Evolutionary conservation across 2,797 vertebrate genomes (phyloP).

Genomic region (Lepidocolaptes lacrymiger): DNA sequence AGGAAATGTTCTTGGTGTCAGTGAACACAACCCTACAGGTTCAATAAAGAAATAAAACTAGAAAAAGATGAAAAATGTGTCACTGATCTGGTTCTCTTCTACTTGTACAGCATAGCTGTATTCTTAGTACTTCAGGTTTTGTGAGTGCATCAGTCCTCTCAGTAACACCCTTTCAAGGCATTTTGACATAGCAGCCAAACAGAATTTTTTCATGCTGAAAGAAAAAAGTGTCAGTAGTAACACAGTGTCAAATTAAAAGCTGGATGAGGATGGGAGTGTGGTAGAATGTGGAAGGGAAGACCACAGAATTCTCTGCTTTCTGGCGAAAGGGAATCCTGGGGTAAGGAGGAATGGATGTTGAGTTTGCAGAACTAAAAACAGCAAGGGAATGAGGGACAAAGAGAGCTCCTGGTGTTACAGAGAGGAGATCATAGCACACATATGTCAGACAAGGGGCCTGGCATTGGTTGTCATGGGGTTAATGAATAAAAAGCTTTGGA

Average conservation of each 20-base stretch:
- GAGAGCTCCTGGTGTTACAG: background rate
- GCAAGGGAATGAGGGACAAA: background rate
- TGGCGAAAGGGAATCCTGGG: background rate
- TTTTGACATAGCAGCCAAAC: background rate
- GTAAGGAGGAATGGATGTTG: background rate
- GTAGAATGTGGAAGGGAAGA: background rate
- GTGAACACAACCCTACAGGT: background rate
- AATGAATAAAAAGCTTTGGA: background rate
- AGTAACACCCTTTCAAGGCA: background rate
- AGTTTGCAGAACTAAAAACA: background rate
- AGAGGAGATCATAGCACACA: background rate
- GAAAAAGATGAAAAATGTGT: background rate
- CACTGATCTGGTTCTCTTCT: background rate
- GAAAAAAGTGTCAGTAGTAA: background rate
- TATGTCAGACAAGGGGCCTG: background rate
- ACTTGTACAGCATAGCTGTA: background rate
- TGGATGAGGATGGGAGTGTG: background rate
- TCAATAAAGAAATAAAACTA: background rate
- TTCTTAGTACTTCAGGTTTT: background rate
- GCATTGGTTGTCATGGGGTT: background rate
- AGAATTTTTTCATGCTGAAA: background rate
- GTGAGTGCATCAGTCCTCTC: background rate
- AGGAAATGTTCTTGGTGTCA: background rate
- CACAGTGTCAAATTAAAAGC: background rate
- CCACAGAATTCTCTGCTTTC: background rate